Base-by-base conservation (phyloP, 2,888 invertebrate genomes). In the Hofmannophila pseudospretella region DNA sequence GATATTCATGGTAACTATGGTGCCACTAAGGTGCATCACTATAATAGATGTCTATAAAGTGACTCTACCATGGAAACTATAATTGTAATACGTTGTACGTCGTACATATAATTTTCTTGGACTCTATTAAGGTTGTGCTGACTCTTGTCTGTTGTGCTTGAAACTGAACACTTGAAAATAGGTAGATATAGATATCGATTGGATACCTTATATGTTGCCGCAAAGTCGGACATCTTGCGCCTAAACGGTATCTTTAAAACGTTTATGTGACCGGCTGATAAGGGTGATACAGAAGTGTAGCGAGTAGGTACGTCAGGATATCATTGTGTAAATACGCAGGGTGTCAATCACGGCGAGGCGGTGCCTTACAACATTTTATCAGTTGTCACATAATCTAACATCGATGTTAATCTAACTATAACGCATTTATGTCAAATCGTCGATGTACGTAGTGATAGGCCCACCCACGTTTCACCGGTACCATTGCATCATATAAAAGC, bases 341-440 rank as follows among this genome's bases (percentile, higher is more conserved):
- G 66, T 81, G 85, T 85, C 85, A 84, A 81, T 86, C 84, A 84
- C 70, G 54, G 60, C 72, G 58, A 71, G 75, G 84, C 85, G 85
- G 85, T 74, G 58, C 81, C 74, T 85, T 76, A 76, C 76, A 84
- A 78, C 74, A 70, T 74, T 70, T 79, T 86, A 86, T 86, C 85
- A 66, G 67, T 75, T 79, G 79, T 77, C 82, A 78, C 72, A 76
- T 75, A 84, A 82, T 80, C 85, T 81, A 74, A 74, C 72, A 16
- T 16, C 16, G 16, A 16, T 16, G 16, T 16, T 16, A 16, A 16
- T 16, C 16, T 16, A 16, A 16, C 16, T 79, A 77, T 80, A 81
- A 81, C 82, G 78, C 82, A 80, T 84, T 85, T 82, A 76, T 80
- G 78, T 84, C 81, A 81, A 79, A 80, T 82, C 76, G 76, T 54